Evolutionary conservation across 2,113 vertebrate genomes (phyloP).

Genomic region (Ictalurus furcatus): DNA sequence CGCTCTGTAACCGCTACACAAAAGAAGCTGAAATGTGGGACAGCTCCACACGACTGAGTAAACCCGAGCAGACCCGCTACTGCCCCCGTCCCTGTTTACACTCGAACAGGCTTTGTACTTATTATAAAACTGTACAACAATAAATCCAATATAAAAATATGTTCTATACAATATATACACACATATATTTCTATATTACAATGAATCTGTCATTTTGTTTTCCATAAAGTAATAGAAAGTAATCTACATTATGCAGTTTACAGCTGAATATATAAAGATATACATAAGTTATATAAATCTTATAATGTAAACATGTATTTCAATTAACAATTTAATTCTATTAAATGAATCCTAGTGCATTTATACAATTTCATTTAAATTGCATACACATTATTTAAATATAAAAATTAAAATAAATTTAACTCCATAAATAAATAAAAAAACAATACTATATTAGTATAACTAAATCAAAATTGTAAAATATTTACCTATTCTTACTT

Average conservation of each 20-base stretch:
- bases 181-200: background rate
- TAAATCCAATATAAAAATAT: background rate
- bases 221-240: background rate
- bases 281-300: background rate
- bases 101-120: background rate
- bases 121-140: background rate
- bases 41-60: background rate
- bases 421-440: background rate
- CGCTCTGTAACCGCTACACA: background rate
- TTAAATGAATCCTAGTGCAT: background rate
- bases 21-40: constrained; percentile 34
- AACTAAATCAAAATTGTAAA: background rate
- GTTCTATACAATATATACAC: background rate
- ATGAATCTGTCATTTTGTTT: background rate
- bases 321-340: background rate
- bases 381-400: background rate
- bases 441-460: background rate
- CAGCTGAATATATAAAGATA: background rate
- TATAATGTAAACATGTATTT: background rate
- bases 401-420: background rate
- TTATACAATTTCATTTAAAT: background rate
- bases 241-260: background rate
- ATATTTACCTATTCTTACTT: background rate
- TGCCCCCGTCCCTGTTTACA: background rate
- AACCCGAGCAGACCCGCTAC: background rate